Evolutionary conservation across 2,797 vertebrate species (phyloP).

Genomic region (Bucorvus abyssinicus): DNA sequence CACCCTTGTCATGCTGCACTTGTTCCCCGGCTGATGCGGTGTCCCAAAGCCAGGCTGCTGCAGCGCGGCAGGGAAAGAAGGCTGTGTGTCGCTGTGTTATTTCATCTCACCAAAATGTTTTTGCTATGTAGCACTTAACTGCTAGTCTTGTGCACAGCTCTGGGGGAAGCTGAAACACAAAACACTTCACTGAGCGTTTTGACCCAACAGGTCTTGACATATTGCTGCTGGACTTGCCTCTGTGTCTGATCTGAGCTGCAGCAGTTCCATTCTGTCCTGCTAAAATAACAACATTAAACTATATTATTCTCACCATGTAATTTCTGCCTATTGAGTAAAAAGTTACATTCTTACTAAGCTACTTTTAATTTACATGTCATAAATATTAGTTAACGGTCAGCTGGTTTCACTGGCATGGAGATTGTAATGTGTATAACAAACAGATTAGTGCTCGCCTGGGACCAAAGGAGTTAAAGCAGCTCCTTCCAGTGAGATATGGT

Average conservation of each 20-base stretch:
- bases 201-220: constrained; percentile 1
- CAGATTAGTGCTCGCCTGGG: background rate
- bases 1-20: background rate
- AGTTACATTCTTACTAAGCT: background rate
- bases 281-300: background rate
- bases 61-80: background rate
- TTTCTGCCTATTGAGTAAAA: background rate
- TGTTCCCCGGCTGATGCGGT: background rate
- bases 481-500: background rate
- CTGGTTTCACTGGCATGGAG: background rate
- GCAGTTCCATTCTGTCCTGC: background rate
- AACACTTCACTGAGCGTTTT: background rate
- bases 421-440: background rate
- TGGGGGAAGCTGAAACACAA: background rate
- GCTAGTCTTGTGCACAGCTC: background rate
- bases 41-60: background rate
- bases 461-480: background rate
- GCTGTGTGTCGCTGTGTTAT: background rate
- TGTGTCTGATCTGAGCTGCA: background rate
- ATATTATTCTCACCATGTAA: background rate
- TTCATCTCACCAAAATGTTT: background rate
- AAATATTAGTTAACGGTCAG: background rate
- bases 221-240: background rate
- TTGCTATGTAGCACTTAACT: background rate
- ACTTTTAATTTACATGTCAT: background rate